These are phyloP conservation scores for Callospermophilus lateralis DNA, from an alignment of 2,113 vertebrate species.

Conservation along the genomic window DNA sequence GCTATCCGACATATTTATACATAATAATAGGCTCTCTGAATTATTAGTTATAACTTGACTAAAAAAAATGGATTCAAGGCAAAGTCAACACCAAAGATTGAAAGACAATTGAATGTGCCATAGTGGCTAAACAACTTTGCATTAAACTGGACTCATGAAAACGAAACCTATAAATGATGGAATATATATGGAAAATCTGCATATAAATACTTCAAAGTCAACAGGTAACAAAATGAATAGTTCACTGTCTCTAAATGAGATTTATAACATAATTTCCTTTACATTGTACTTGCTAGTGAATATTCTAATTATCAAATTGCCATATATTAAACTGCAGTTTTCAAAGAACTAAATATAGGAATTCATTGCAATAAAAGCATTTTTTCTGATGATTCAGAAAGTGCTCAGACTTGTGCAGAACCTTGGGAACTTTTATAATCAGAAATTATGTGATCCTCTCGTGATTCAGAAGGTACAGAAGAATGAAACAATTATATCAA, in stretches of 20 bases:
- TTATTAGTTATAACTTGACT: neutral
- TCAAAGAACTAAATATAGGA: neutral
- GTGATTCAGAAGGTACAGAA: neutral
- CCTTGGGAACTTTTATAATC: neutral
- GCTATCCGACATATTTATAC: neutral
- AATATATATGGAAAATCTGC: neutral
- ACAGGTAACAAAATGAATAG: neutral
- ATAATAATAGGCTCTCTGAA: neutral
- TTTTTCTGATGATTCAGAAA: neutral
- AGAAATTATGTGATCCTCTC: constrained; percentile 15
- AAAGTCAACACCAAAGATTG: neutral
- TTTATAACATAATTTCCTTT: neutral
- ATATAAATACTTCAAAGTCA: neutral
- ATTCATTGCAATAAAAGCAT: neutral
- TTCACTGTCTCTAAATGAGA: neutral
- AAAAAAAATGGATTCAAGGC: neutral
- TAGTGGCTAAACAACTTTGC: neutral
- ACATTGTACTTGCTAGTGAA: neutral
- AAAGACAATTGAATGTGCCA: neutral
- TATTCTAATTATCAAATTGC: neutral
- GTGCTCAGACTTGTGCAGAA: neutral
- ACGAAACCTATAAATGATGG: neutral
- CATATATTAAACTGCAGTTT: constrained; percentile 7
- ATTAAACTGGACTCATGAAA: neutral
- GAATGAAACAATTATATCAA: neutral